phyloP scores from a whole-genome alignment of 2,888 invertebrate genomes.

The Teinopalpus imperialis region DNA sequence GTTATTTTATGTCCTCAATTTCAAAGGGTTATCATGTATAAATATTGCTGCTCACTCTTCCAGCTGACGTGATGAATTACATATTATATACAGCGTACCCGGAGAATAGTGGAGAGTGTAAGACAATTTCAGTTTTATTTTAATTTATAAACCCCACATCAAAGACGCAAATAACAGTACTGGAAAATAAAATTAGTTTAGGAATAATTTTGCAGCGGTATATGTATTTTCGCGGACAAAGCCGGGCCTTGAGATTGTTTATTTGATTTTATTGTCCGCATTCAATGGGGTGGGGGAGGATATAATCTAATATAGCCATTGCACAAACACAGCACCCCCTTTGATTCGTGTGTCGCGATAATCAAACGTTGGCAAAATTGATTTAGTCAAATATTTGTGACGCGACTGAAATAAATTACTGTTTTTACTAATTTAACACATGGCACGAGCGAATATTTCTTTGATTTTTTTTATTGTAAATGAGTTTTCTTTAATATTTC shows the following conservation, averaged over 20 bases:
- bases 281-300: constrained; percentile 11
- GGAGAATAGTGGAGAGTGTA: too few species aligned
- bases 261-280: constrained; percentile 35
- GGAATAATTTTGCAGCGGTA: constrained; percentile 29
- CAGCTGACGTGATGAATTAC: too few species aligned
- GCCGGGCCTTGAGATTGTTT: constrained; percentile 32
- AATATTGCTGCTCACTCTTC: too few species aligned
- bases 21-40: too few species aligned
- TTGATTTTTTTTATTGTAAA: too few species aligned
- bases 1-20: too few species aligned
- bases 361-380: constrained; percentile 43
- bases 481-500: too few species aligned
- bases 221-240: constrained; percentile 34
- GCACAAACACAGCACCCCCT: constrained; percentile 54
- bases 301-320: constrained; percentile 61
- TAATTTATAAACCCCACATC: constrained; percentile 14
- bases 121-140: constrained; percentile 10
- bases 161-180: constrained; percentile 30
- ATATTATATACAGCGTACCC: too few species aligned
- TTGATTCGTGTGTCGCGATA: constrained; percentile 37
- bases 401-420: constrained; percentile 36
- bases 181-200: constrained; percentile 30
- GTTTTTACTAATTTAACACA: constrained; percentile 25
- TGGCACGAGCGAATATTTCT: constrained; percentile 7
- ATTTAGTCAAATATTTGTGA: constrained; percentile 42